Evolutionary conservation across 1,140 invertebrate genomes (phyloP).

Genomic region (Lycorma delicatula): DNA sequence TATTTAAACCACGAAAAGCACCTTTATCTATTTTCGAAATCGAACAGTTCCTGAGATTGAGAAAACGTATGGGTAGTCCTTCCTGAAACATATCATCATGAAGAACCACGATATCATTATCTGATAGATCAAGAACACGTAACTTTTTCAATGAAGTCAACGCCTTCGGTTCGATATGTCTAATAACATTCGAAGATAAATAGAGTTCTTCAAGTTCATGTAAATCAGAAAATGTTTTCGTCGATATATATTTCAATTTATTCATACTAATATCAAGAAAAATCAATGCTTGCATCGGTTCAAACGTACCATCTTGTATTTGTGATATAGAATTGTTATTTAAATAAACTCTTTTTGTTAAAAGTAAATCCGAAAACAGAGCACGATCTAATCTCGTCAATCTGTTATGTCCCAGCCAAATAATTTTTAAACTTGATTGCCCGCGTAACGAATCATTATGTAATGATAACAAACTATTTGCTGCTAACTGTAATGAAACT

Average conservation of each 20-base stretch:
- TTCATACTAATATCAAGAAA: slow-evolving; percentile 73
- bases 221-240: slow-evolving; percentile 55
- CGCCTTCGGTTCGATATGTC: slow-evolving; percentile 46
- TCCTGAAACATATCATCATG: slow-evolving; percentile 52
- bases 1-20: slow-evolving; percentile 53
- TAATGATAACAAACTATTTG: slow-evolving; percentile 66
- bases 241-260: slow-evolving; percentile 51
- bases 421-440: slow-evolving; percentile 70
- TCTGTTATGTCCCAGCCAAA: slow-evolving; percentile 78
- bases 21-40: slow-evolving; percentile 50
- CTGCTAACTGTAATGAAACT: slow-evolving; percentile 76
- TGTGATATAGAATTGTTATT: slow-evolving; percentile 71
- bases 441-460: slow-evolving; percentile 69
- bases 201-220: slow-evolving; percentile 57
- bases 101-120: slow-evolving; percentile 47
- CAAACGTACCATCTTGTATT: slow-evolving; percentile 73
- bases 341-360: slow-evolving; percentile 68
- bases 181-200: slow-evolving; percentile 48
- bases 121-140: slow-evolving; percentile 50
- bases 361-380: slow-evolving; percentile 62
- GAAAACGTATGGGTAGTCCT: slow-evolving; percentile 44
- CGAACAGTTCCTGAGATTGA: slow-evolving; percentile 53
- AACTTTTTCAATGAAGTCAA: slow-evolving; percentile 51
- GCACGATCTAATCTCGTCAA: slow-evolving; percentile 59
- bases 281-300: slow-evolving; percentile 60